Percentiles rank a stretch among this genome's conserved stretches.
phyloP scores from a whole-genome alignment of 2,113 vertebrate species.

The Okapia johnstoni region DNA sequence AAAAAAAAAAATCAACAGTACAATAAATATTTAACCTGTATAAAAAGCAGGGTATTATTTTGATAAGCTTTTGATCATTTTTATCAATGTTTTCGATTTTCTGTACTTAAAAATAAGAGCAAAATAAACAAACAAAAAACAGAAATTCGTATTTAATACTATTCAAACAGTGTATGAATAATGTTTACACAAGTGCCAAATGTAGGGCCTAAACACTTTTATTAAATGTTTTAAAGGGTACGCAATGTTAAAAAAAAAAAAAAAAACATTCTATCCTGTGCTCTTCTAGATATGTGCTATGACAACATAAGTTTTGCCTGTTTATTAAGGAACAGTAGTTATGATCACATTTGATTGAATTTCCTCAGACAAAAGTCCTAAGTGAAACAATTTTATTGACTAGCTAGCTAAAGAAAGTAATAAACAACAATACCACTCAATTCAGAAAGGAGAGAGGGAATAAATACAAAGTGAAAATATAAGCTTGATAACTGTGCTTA shows the following conservation, averaged over 20 bases:
- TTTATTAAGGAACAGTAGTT: background rate
- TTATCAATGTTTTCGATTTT: constrained; percentile 28
- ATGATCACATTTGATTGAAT: background rate
- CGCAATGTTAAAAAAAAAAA: background rate
- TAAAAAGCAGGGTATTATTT: background rate
- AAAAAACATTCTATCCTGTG: background rate
- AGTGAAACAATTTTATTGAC: background rate
- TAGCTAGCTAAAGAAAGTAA: background rate
- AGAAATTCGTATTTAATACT: background rate
- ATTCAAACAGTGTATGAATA: background rate
- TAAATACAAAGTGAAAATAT: background rate
- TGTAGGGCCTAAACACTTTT: background rate
- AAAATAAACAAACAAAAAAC: background rate
- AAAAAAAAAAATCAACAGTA: constrained; percentile 16
- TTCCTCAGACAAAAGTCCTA: constrained; percentile 16
- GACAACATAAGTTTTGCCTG: background rate
- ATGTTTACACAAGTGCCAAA: background rate
- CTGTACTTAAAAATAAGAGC: background rate
- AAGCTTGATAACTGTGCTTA: constrained; percentile 62
- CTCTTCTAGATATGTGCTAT: background rate
- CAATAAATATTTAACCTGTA: background rate
- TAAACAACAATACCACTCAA: background rate
- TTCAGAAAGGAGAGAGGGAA: background rate
- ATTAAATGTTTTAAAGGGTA: background rate
- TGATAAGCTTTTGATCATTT: background rate